Evolutionary conservation across 2,797 vertebrate genomes (phyloP).

Genomic region (Pelochelys cantorii): DNA sequence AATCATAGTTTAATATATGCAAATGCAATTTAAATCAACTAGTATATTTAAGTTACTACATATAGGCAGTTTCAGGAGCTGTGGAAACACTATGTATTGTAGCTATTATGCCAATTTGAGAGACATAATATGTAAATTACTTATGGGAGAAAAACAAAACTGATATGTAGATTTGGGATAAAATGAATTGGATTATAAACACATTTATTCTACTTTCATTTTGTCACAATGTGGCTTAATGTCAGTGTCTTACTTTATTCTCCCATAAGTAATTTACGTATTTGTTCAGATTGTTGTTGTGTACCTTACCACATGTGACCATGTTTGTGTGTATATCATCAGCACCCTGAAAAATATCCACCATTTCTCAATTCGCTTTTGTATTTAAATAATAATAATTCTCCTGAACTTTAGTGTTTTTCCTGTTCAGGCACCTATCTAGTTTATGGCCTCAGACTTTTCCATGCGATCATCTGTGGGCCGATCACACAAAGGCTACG

Average conservation of each 20-base stretch:
- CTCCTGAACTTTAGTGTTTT: not conserved
- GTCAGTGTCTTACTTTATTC: no score
- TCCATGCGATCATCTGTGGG: not conserved
- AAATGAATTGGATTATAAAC: no score
- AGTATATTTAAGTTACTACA: no score
- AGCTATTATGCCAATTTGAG: no score
- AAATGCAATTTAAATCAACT: no score
- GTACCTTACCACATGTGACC: not conserved
- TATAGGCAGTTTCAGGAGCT: no score
- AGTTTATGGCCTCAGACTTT: not conserved
- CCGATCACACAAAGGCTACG: not conserved
- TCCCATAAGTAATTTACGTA: not conserved
- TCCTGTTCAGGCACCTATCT: not conserved
- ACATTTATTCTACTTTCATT: no score
- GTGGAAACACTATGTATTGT: no score
- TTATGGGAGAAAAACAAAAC: no score
- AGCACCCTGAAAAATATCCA: not conserved
- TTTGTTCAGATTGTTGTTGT: not conserved
- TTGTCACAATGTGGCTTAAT: no score
- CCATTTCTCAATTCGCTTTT: not conserved
- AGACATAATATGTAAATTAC: no score
- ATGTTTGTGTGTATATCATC: not conserved
- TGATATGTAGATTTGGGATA: no score
- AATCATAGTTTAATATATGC: not conserved
- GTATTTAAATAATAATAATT: not conserved